phyloP scores from a whole-genome alignment of 92 coral and sea anemone species.

The Epizoanthus ramosus region DNA sequence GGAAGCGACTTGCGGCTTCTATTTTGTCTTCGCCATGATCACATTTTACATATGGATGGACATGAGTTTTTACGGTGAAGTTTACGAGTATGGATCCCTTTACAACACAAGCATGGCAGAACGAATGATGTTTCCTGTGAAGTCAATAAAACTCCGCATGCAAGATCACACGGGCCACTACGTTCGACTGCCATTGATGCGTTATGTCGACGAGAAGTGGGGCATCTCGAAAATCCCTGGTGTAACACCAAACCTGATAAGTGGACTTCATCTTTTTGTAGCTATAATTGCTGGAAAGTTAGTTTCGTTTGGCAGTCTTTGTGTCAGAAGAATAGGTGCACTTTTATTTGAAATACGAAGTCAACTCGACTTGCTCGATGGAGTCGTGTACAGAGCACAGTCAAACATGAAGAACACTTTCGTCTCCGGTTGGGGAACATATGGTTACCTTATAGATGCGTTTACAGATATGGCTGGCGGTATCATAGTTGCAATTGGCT shows the following conservation, averaged over 20 bases:
- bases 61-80: conserved; percentile 82
- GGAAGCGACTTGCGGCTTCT: conserved; percentile 82
- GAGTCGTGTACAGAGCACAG: conserved; percentile 81
- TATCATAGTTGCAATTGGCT: conserved; percentile 52
- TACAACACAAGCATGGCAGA: conserved; percentile 76
- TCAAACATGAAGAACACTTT: conserved; percentile 71
- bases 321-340: conserved; percentile 77
- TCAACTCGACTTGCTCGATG: conserved; percentile 76
- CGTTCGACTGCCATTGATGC: conserved; percentile 75
- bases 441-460: conserved; percentile 82
- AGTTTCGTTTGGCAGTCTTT: conserved; percentile 58
- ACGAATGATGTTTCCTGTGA: conserved; percentile 72
- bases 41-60: conserved; percentile 87
- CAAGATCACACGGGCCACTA: conserved; percentile 86
- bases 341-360: conserved; percentile 70
- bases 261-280: conserved; percentile 74
- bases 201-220: conserved; percentile 67
- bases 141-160: conserved; percentile 80
- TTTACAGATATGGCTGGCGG: conserved; percentile 84
- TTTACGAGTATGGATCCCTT: conserved; percentile 75
- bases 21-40: conserved; percentile 75
- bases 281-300: conserved; percentile 74
- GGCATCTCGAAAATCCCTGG: conserved; percentile 69
- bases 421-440: conserved; percentile 87
- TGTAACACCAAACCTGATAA: conserved; percentile 75